Evolutionary conservation across 2,888 invertebrate species (phyloP).

Genomic region (Eristalis tenax): DNA sequence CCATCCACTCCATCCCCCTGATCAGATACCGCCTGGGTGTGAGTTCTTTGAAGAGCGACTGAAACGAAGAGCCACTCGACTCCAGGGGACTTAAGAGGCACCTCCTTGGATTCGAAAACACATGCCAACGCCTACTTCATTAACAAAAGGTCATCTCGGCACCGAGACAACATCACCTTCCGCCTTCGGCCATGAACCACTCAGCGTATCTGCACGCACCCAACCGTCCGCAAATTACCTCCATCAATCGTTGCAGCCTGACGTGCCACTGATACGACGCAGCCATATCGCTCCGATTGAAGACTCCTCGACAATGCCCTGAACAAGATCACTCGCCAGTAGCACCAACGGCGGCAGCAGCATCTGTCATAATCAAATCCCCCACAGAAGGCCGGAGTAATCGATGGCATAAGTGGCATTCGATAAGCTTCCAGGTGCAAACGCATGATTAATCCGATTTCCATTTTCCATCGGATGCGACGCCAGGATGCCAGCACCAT

Average conservation of each 20-base stretch:
- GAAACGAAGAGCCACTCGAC: no score
- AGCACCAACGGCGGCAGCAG: not conserved
- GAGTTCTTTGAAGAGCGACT: no score
- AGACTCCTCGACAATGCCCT: not conserved
- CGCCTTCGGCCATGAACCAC: no score
- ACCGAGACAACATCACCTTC: no score
- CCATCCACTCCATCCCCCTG: no score
- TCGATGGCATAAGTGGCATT: slow-evolving; percentile 13
- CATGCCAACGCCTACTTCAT: no score
- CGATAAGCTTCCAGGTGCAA: slow-evolving; percentile 36
- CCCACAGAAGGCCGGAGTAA: not conserved
- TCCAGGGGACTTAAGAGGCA: no score
- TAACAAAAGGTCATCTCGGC: no score
- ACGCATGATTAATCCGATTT: slow-evolving; percentile 48
- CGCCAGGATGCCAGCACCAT: slow-evolving; percentile 24
- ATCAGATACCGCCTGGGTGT: no score
- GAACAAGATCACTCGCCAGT: not conserved
- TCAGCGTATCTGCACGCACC: no score
- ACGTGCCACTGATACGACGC: not conserved
- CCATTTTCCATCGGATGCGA: slow-evolving; percentile 16
- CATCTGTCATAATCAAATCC: slow-evolving; percentile 1
- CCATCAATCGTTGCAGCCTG: not conserved
- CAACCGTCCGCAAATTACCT: no score
- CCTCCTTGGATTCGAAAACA: no score
- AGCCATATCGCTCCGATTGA: not conserved